Base-by-base conservation (phyloP, 2,888 invertebrate species). In the Drosophila conformis region DNA sequence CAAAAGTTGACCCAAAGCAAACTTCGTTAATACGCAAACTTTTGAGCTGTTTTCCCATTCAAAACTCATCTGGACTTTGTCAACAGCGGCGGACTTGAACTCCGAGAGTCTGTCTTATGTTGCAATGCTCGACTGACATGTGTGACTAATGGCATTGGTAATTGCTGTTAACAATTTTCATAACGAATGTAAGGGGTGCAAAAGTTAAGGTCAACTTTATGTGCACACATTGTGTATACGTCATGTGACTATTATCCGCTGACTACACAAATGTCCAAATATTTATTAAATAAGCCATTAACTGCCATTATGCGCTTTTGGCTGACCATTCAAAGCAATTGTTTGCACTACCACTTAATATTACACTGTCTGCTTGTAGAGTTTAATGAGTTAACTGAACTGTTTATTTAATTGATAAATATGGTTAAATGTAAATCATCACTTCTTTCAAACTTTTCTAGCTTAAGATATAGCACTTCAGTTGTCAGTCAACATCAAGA, bases 131-230 rank as follows among this genome's bases (percentile, higher is more conserved):
- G 18, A 13, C 42, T 56, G 59, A 65, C 77, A 58, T 80, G 38
- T 66, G 61, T 76, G 78, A 74, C 76, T 76, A 89, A 78, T 73
- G 81, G 69, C 73, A 78, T 61, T 68, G 69, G 76, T 70, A 86
- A 89, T 89, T 83, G 72, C 58, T 74, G 76, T 57, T 71, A 69
- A 72, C 87, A 80, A 78, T 60, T 74, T 66, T 65, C 65, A 80
- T 71, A 71, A 73, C 58, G 58, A 35, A 72, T 56, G 61, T 63
- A 40, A 21, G 4, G 11, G 4, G 25, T 31, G 29, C 57, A 33
- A 48, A 61, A 46, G 27, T n/a, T 54, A 25, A 13, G 25, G 35
- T 25, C 53, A 58, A 29, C 38, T 35, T 51, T 25, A 4, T 15
- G 27, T 33, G 38, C 33, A 25, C 29, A 52, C 51, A 64, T 62